Evolutionary conservation across 2,888 invertebrate genomes (phyloP).

Genomic region (Podotricha telesiphe): DNA sequence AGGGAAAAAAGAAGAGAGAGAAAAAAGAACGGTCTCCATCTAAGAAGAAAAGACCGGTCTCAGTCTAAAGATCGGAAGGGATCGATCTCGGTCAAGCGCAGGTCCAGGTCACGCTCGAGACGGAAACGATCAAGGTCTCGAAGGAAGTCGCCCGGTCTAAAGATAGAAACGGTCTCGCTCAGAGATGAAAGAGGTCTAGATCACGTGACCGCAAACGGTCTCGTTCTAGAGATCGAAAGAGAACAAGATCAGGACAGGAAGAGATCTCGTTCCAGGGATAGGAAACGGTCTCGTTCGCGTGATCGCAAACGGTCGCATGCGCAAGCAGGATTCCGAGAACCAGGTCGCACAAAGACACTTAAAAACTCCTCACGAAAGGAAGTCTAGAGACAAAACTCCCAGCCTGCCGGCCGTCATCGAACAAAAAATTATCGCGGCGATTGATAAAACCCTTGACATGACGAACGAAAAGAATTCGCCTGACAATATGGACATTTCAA

Average conservation of each 20-base stretch:
- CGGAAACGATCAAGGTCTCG: conserved; percentile 79
- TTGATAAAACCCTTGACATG: conserved; percentile 61
- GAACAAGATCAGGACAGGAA: conserved; percentile 83
- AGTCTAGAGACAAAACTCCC: conserved; percentile 71
- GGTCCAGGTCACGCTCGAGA: conserved; percentile 83
- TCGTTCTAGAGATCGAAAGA: conserved; percentile 81
- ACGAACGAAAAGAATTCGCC: conserved; percentile 84
- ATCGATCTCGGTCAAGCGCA: conserved; percentile 83
- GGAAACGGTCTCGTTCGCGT: conserved; percentile 72
- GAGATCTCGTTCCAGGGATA: conserved; percentile 80
- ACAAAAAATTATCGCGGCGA: conserved; percentile 58
- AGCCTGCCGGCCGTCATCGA: conserved; percentile 59
- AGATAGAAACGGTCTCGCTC: conserved; percentile 47
- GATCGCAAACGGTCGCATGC: conserved; percentile 75
- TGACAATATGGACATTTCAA: conserved; percentile 92
- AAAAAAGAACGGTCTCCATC: conserved; percentile 65
- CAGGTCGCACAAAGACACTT: conserved; percentile 68
- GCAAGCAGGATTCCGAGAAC: conserved; percentile 73
- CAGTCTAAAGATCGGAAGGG: conserved; percentile 75
- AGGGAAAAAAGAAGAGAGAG: conserved; percentile 49
- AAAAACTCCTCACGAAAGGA: conserved; percentile 70
- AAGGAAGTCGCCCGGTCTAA: conserved; percentile 57
- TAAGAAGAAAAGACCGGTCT: conserved; percentile 75
- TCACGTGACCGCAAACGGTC: conserved; percentile 58
- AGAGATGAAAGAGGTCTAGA: conserved; percentile 56